These are phyloP conservation scores for Coptodon bakossiorum DNA, from an alignment of 2,113 vertebrate species.

Conservation along the genomic window DNA sequence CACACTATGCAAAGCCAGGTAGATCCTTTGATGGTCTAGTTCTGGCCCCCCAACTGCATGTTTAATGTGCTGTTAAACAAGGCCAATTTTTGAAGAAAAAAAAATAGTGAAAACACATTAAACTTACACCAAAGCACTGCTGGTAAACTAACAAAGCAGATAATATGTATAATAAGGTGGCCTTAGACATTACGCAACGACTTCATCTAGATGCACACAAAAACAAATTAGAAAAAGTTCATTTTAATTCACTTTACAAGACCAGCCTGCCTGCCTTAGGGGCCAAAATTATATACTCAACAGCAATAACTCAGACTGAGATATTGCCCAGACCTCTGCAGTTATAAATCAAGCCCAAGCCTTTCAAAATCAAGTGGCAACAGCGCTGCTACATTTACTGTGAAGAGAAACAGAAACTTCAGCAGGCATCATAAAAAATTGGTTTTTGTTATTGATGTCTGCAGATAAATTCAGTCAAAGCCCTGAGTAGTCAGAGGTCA, in stretches of 20 bases:
- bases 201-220: not conserved
- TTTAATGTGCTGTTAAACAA: not conserved
- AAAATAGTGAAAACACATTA: not conserved
- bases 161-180: not conserved
- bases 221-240: not conserved
- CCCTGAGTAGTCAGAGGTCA: slow-evolving; percentile 24
- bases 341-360: slow-evolving; percentile 10
- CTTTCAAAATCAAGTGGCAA: not conserved
- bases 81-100: not conserved
- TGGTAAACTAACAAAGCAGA: not conserved
- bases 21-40: not conserved
- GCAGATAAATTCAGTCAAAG: not conserved
- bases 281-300: slow-evolving; percentile 1
- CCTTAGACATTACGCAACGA: not conserved
- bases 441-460: not conserved
- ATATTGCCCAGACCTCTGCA: not conserved
- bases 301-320: not conserved
- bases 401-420: slow-evolving; percentile 11
- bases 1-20: not conserved
- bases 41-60: not conserved
- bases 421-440: slow-evolving; percentile 20
- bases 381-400: not conserved
- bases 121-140: not conserved
- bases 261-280: not conserved
- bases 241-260: not conserved